Evolutionary conservation across 2,888 invertebrate species (phyloP), one percentile per base, ranked within the genome.

Genomic region (Zaprionus bogoriensis): DNA sequence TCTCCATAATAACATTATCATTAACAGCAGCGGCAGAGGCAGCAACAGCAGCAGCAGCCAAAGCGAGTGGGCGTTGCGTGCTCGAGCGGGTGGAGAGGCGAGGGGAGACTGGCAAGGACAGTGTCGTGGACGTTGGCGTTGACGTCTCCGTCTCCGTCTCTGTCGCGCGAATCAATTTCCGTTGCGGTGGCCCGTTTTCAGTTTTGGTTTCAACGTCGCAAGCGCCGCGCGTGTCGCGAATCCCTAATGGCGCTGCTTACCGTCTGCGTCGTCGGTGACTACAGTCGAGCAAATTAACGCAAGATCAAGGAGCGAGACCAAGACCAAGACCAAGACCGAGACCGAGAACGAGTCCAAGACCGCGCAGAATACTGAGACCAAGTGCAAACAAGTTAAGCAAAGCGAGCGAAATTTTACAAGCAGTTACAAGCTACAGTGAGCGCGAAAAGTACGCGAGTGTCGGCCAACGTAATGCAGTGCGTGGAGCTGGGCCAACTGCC

Each of bases 151-250:
- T 41, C 41, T 45, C 22, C 60, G 50, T 53, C 48, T 36, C 41
- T 69, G 48, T 45, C 44, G 61, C 51, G 77, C 85, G 69, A 86
- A 83, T 81, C 78, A 83, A 85, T 85, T 85, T 85, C 85, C 86
- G 86, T 73, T 80, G 81, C 78, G 76, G 77, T 81, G 73, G 79
- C 75, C n/a, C 76, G 71, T 67, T 82, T 81, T 81, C 83, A 85
- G 86, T 87, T 87, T 83, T 86, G 78, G 70, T 80, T 80, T 84
- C 78, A 77, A 71, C 77, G 86, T 87, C 63, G 83, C 75, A 53
- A 60, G 72, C 87, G 79, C 69, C 71, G 73, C 87, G 84, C 87
- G 87, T 84, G 77, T 82, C 87, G 76, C 65, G 84, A 84, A 74
- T 84, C 70, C 72, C 79, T 55, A 81, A 83, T 83, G 85, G 77